Evolutionary conservation across 2,797 vertebrate genomes (phyloP).

Genomic region (Acropternis orthonyx): DNA sequence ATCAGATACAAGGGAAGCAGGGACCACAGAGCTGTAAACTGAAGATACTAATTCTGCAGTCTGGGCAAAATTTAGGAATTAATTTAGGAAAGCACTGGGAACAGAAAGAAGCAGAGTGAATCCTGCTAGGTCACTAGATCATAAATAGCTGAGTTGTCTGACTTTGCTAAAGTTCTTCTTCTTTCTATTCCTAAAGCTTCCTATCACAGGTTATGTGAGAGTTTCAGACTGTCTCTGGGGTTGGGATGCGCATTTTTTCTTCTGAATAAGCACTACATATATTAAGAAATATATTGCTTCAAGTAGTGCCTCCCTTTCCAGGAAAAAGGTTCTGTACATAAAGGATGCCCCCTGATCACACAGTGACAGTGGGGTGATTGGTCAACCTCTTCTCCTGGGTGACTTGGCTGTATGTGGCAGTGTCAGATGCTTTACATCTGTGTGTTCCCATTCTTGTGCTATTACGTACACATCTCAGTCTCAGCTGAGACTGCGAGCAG

Average conservation of each 20-base stretch:
- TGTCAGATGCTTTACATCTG: background rate
- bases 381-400: background rate
- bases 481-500: background rate
- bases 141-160: background rate
- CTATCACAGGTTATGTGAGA: background rate
- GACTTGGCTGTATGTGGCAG: background rate
- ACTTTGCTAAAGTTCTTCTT: background rate
- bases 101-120: background rate
- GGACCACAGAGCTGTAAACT: background rate
- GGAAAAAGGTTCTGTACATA: background rate
- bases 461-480: background rate
- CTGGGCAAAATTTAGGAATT: background rate
- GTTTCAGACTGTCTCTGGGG: background rate
- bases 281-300: background rate
- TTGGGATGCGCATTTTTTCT: background rate
- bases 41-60: background rate
- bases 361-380: background rate
- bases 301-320: background rate
- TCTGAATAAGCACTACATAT: background rate
- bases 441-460: background rate
- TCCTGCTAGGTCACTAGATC: background rate
- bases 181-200: background rate
- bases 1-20: background rate
- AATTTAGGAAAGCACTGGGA: background rate
- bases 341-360: background rate